Conservation (phyloP, 2,888 invertebrate species). For the Steromphala cineraria region DNA sequence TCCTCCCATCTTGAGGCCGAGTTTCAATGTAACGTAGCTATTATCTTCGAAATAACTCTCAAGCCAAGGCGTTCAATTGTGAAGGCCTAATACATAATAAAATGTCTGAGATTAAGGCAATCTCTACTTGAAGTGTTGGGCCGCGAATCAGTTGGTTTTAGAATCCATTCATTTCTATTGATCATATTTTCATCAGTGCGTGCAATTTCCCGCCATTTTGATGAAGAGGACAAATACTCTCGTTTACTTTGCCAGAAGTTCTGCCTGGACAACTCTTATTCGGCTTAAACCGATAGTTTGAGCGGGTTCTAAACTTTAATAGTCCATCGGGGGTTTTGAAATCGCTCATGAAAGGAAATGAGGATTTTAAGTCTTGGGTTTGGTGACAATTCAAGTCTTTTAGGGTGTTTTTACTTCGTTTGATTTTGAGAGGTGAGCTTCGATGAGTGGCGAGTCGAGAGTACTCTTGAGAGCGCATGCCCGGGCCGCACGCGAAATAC, state of each 20-base stretch:
- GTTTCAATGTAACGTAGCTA: too few relatives aligned
- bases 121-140: neutral
- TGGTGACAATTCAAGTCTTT: neutral
- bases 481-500: neutral
- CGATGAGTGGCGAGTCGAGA: neutral
- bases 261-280: neutral
- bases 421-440: neutral
- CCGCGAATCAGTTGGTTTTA: neutral
- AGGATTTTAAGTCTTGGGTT: neutral
- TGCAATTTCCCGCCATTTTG: conserved; percentile 10
- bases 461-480: neutral
- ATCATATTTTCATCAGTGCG: conserved; percentile 3
- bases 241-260: neutral
- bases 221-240: conserved; percentile 5
- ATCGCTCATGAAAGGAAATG: neutral
- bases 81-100: neutral
- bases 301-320: neutral
- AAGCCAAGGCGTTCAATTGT: neutral
- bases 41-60: too few relatives aligned
- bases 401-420: neutral
- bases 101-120: neutral
- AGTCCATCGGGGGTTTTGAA: neutral
- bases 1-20: too few relatives aligned
- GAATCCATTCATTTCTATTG: neutral
- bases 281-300: neutral